Evolutionary conservation across 1,140 invertebrate species (phyloP).

Genomic region (Pantala flavescens): DNA sequence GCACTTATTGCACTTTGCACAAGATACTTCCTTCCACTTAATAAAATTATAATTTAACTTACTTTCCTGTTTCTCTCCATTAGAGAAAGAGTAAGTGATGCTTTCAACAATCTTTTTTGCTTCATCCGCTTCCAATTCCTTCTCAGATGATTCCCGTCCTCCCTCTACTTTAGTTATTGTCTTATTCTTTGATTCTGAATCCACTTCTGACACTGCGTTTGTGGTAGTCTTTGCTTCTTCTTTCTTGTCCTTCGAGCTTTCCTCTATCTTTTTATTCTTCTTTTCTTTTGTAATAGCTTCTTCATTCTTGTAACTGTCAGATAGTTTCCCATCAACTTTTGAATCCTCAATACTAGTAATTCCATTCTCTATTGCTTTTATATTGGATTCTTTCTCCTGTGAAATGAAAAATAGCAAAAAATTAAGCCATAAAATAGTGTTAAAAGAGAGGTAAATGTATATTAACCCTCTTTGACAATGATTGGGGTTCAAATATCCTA

Average conservation of each 20-base stretch:
- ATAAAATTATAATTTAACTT: conserved; percentile 31
- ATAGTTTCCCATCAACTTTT: neutral
- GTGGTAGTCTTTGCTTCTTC: conserved; percentile 25
- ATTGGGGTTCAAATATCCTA: too few species aligned
- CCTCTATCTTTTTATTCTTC: conserved; percentile 29
- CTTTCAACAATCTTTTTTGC: conserved; percentile 88
- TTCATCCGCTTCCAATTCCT: conserved; percentile 60
- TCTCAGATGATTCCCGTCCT: conserved; percentile 17
- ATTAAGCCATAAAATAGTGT: too few species aligned
- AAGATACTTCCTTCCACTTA: too few species aligned
- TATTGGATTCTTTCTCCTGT: conserved; percentile 27
- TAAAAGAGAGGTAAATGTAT: too few species aligned
- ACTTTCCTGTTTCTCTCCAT: conserved; percentile 69
- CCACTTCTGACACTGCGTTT: conserved; percentile 35
- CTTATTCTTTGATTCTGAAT: conserved; percentile 38
- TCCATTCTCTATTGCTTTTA: conserved; percentile 24
- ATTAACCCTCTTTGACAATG: too few species aligned
- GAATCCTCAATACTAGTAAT: too few species aligned
- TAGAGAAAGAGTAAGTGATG: conserved; percentile 67
- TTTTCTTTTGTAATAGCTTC: conserved; percentile 24
- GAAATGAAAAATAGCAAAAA: too few species aligned
- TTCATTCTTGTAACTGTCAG: conserved; percentile 25
- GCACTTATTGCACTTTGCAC: too few species aligned
- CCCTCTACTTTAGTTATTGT: conserved; percentile 16
- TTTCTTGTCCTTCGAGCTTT: conserved; percentile 21